Evolutionary conservation across 2,888 invertebrate species (phyloP).

Genomic region (Acronicta leporina): DNA sequence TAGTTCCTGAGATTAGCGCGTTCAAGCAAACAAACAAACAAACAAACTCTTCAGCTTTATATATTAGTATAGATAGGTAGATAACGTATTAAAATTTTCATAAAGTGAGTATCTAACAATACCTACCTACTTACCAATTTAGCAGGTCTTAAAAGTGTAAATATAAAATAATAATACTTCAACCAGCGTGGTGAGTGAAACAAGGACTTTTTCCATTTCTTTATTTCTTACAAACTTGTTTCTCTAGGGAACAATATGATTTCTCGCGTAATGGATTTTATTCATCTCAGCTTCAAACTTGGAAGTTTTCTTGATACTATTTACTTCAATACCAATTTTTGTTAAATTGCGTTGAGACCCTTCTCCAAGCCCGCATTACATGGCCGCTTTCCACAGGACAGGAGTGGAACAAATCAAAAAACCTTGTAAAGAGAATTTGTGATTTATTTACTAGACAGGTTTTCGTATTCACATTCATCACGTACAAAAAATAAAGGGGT

Average conservation of each 20-base stretch:
- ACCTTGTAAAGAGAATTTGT: conserved; percentile 78
- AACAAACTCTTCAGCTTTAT: too few relatives aligned
- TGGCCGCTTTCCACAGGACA: conserved; percentile 1
- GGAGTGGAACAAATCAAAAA: conserved; percentile 61
- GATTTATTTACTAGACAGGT: conserved; percentile 85
- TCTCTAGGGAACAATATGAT: conserved; percentile 39
- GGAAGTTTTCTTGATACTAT: conserved; percentile 35
- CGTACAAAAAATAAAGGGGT: conserved; percentile 89
- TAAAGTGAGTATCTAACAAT: neutral
- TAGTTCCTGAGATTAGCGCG: too few relatives aligned
- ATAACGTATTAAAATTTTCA: too few relatives aligned
- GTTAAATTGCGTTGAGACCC: conserved; percentile 21
- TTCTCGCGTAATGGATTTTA: conserved; percentile 32
- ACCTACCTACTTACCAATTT: neutral
- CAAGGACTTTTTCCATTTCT: conserved; percentile 26
- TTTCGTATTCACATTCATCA: conserved; percentile 84
- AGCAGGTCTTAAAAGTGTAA: conserved; percentile 9
- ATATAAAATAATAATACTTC: conserved; percentile 8
- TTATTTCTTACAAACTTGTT: conserved; percentile 25
- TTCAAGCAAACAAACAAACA: too few relatives aligned
- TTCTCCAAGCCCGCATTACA: conserved; percentile 24
- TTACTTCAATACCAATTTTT: conserved; percentile 39
- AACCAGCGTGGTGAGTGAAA: conserved; percentile 15
- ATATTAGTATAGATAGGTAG: too few relatives aligned
- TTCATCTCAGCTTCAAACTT: conserved; percentile 34